Evolutionary conservation across 2,113 vertebrate species (phyloP).

Genomic region (Todiramphus chloris): DNA sequence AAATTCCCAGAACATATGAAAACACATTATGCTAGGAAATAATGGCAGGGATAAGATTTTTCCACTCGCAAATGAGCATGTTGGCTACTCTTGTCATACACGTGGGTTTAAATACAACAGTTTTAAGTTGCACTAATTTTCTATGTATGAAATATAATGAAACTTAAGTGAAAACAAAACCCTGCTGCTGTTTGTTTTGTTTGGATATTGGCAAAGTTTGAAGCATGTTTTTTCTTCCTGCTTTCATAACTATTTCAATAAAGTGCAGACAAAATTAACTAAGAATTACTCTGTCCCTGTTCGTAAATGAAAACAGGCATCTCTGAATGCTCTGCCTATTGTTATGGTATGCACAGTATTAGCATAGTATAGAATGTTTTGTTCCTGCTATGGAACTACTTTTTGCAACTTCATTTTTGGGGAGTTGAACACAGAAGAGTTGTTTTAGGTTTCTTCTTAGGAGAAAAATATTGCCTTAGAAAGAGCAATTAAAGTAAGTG

Average conservation of each 20-base stretch:
- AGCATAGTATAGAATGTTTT: neutral
- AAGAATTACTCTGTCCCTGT: neutral
- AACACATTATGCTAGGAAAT: neutral
- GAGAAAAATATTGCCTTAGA: neutral
- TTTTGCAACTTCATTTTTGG: neutral
- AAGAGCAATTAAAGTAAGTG: neutral
- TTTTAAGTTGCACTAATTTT: conserved; percentile 51
- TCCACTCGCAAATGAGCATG: conserved; percentile 14
- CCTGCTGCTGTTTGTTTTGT: conserved; percentile 64
- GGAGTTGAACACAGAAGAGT: neutral
- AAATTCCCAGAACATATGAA: neutral
- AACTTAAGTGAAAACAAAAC: conserved; percentile 64
- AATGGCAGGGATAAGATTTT: conserved; percentile 47
- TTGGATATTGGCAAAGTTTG: conserved; percentile 37
- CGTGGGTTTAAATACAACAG: conserved; percentile 43
- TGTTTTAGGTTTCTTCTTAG: neutral
- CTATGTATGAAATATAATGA: conserved; percentile 46
- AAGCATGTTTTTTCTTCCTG: conserved; percentile 12
- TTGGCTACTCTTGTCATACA: conserved; percentile 20
- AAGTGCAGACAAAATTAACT: conserved; percentile 40
- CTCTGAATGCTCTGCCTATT: neutral
- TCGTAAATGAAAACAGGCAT: conserved; percentile 46
- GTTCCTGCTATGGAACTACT: neutral
- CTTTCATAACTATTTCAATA: conserved; percentile 36
- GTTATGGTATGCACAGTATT: conserved; percentile 1